Evolutionary conservation across 2,113 vertebrate genomes (phyloP), one percentile per base, ranked within the genome.

Genomic region (Hassar affinis): DNA sequence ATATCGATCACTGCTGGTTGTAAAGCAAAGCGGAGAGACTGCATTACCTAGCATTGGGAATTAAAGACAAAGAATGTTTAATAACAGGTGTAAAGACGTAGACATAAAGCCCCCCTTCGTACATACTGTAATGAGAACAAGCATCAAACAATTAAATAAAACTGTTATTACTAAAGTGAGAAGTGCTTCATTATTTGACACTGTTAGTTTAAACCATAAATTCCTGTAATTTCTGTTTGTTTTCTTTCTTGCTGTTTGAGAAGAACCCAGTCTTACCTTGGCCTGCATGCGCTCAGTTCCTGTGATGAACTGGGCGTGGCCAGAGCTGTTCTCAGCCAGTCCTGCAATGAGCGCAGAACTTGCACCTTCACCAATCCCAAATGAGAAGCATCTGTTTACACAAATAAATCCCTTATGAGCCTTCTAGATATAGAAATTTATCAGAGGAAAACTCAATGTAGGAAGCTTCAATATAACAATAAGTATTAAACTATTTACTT

Each of bases 361-460:
- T 79, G 94, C 94, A 10, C 96, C 95, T 92, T 95, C 92, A 6
- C 96, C 96, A 75, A 96, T 96, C 5, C 95, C 95, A 83, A 97
- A 97, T 10, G 95, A 93, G 87, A 97, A 96, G 86, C 95, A 96
- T 85, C 95, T 96, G 80, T 54, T 49, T 6, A 78, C 33, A 78
- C 20, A 82, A 68, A 80, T 8, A 61, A 33, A 61, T 62, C 14
- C 17, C 9, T 45, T 17, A 61, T 76, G 42, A n/a, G 17, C 15
- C n/a, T 20, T 35, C 27, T 62, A 62, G 59, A 33, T 59, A n/a
- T 59, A 25, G 7, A 25, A 57, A 57, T 59, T 3, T 12, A 61
- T 64, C 6, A 64, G 61, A 33, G 17, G 6, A 64, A 33, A 62
- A 62, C 59, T 61, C n/a, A n/a, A n/a, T n/a, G n/a, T n/a, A n/a